phyloP scores from a whole-genome alignment of 2,797 vertebrate species.

The Lithobates sylvaticus region DNA sequence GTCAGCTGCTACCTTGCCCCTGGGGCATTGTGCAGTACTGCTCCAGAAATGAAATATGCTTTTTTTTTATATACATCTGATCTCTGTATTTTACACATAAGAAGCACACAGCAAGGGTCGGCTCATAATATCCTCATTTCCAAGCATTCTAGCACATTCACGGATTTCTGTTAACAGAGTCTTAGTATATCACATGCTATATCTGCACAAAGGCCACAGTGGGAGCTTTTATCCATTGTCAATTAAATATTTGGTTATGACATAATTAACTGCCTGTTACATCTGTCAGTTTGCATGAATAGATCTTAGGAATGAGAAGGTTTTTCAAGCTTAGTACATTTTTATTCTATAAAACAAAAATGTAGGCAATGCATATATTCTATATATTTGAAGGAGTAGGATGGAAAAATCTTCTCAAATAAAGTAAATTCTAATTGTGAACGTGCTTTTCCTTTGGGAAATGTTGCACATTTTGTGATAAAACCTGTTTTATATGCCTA shows the following conservation, averaged over 20 bases:
- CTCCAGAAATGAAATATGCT: slow-evolving; percentile 47
- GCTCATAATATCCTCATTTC: background rate
- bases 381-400: too few species aligned
- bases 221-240: background rate
- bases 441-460: too few species aligned
- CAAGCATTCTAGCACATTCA: background rate
- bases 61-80: slow-evolving; percentile 29
- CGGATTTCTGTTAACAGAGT: too few species aligned
- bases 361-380: background rate
- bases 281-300: background rate
- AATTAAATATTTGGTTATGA: background rate
- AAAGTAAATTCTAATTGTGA: too few species aligned
- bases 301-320: background rate
- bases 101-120: background rate
- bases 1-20: slow-evolving; percentile 38
- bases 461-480: too few species aligned
- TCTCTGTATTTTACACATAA: slow-evolving; percentile 10
- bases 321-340: background rate
- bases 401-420: too few species aligned
- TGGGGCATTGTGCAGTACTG: slow-evolving; percentile 25
- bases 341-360: background rate
- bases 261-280: background rate
- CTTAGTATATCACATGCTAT: background rate
- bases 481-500: too few species aligned
- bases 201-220: background rate